phyloP scores from a whole-genome alignment of 2,888 invertebrate genomes.

The Folsomia manolachei region DNA sequence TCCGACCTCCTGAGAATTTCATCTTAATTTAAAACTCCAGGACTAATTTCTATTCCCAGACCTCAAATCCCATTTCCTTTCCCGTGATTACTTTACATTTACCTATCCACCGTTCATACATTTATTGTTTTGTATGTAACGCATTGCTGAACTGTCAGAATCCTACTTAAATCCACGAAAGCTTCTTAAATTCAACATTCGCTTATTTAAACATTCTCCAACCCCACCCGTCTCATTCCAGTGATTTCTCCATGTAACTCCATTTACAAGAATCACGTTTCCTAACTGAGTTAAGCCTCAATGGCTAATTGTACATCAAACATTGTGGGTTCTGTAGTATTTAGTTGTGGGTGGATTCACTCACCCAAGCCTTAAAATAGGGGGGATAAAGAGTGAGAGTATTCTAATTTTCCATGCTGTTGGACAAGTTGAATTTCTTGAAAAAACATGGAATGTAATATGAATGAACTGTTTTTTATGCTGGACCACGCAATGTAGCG shows the following conservation, averaged over 20 bases:
- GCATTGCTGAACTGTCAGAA: neutral
- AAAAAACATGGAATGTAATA: neutral
- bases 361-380: neutral
- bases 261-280: no score
- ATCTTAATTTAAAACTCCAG: neutral
- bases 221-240: slow-evolving; percentile 7
- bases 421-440: neutral
- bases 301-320: slow-evolving; percentile 4
- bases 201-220: no score
- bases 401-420: neutral
- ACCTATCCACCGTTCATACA: no score
- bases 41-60: slow-evolving; percentile 8
- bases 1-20: neutral
- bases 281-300: neutral
- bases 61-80: slow-evolving; percentile 12
- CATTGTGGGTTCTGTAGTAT: no score
- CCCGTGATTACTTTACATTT: neutral
- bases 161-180: neutral
- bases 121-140: neutral
- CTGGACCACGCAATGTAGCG: neutral
- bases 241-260: neutral
- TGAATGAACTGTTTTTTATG: neutral
- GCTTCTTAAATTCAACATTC: no score
- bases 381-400: neutral
- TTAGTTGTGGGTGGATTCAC: no score